These are phyloP conservation scores for Danaus plexippus DNA, from an alignment of 1,140 invertebrate genomes.

Conservation along the genomic window DNA sequence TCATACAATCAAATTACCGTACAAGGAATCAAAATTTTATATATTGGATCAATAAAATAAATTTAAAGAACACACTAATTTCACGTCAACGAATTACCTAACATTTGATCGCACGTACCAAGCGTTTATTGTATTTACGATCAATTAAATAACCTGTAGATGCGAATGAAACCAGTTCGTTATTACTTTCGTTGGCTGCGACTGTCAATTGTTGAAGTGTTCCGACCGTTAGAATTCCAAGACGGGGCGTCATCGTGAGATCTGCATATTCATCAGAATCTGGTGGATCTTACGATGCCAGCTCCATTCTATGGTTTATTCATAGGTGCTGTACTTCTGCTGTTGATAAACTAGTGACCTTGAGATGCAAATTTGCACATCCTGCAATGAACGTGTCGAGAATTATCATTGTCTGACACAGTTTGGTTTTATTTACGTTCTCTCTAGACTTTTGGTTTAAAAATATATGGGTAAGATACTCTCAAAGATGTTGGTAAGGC, in stretches of 20 bases:
- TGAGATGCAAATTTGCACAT: background rate
- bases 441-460: no score
- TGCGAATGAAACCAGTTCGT: constrained; percentile 42
- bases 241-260: constrained; percentile 48
- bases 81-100: constrained; percentile 4
- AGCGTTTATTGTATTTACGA: constrained; percentile 34
- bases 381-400: no score
- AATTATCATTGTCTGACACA: no score
- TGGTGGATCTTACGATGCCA: constrained; percentile 52
- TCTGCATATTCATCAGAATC: constrained; percentile 63
- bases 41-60: no score
- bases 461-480: no score
- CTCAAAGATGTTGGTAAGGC: no score
- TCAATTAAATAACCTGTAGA: constrained; percentile 30
- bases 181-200: constrained; percentile 53
- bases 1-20: no score
- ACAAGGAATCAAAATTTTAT: no score
- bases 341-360: constrained; percentile 20
- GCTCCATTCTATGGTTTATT: constrained; percentile 44
- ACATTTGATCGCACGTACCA: constrained; percentile 9
- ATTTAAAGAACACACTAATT: background rate
- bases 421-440: no score
- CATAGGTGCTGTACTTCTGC: constrained; percentile 32
- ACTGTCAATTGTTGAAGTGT: constrained; percentile 48
- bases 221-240: constrained; percentile 61